Base-by-base conservation (phyloP, 2,113 vertebrate species). In the Jaculus jaculus region DNA sequence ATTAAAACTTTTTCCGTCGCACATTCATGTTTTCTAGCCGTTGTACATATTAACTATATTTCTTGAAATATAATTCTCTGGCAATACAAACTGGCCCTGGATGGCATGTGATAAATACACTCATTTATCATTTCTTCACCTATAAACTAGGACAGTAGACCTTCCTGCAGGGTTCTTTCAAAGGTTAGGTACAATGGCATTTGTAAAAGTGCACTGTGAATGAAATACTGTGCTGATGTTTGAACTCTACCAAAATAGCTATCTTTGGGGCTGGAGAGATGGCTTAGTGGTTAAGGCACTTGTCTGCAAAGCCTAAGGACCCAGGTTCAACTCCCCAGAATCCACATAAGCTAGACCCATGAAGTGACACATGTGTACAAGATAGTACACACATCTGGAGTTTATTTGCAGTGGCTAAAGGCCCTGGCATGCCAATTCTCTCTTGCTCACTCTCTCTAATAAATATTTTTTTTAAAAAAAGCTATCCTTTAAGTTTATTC, bases 151-250 rank as follows among this genome's bases (percentile, higher is more conserved):
- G 58, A 82, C 47, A 69, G 69, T 28, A 81, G 54, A 79, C 28
- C 34, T 13, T 66, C 26, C 61, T 58, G 20, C 3, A 75, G 28
- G 84, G 63, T 21, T 74, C 60, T 85, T 68, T 66, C 78, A 74
- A 85, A 72, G 26, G 63, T 42, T 65, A 68, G 24, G 68, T 24
- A 17, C 24, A 66, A 60, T n/a, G 39, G n/a, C 81, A 28, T 80
- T 91, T 90, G 8, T 51, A 72, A 92, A 91, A 91, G 15, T 32
- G 28, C 15, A 90, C 71, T 69, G 77, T 87, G 84, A 91, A 92
- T 75, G 37, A 90, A 84, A 74, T 79, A 20, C 51, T 82, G 24
- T 21, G 16, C 20, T 66, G 63, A 75, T 7, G 15, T 84, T 84
- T 79, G 8, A 9, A 61, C 28, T n/a, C 37, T 80, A 54, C 15